Conservation (phyloP, 2,888 invertebrate species). For the Phragmatobia fuliginosa region DNA sequence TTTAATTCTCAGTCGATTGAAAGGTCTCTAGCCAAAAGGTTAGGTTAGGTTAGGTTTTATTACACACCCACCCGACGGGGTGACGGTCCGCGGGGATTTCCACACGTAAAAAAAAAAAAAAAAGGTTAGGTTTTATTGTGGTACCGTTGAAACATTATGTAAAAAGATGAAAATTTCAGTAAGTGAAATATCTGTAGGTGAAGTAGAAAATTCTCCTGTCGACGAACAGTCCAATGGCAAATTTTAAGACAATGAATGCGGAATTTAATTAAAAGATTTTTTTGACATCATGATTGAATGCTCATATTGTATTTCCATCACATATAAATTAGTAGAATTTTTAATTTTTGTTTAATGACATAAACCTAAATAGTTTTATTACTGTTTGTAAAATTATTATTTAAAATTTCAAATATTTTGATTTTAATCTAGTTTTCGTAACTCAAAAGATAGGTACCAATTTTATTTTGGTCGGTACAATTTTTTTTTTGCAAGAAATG, state of each 20-base stretch:
- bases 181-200: neutral
- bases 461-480: too few species aligned
- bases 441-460: too few species aligned
- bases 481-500: too few species aligned
- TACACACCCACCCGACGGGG: too few species aligned
- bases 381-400: neutral
- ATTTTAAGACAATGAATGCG: too few species aligned
- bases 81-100: too few species aligned
- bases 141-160: neutral
- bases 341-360: neutral
- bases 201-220: neutral
- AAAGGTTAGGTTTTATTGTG: conserved; percentile 3
- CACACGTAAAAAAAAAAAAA: too few species aligned
- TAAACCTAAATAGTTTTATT: neutral
- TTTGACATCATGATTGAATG: too few species aligned
- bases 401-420: neutral
- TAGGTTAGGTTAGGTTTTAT: too few species aligned
- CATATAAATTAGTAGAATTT: neutral
- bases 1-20: too few species aligned
- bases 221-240: neutral
- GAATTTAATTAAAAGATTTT: neutral
- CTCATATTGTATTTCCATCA: neutral
- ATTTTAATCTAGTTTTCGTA: neutral
- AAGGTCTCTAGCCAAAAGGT: too few species aligned
- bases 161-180: neutral